These are phyloP conservation scores for Zygothrica quintamaculata DNA, from an alignment of 2,888 invertebrate species.

Conservation along the genomic window DNA sequence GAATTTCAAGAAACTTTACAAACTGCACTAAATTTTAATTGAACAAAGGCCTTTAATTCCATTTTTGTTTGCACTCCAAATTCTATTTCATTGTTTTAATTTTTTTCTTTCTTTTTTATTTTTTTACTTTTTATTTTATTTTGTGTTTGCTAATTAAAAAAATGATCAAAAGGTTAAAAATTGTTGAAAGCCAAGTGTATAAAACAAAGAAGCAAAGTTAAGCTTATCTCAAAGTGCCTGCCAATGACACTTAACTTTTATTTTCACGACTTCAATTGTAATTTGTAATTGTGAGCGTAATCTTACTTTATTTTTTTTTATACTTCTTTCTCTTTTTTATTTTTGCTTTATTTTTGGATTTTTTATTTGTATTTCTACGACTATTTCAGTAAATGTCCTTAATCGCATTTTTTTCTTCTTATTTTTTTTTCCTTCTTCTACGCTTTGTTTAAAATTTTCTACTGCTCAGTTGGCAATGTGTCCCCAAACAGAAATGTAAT, in stretches of 20 bases:
- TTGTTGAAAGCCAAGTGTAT: conserved; percentile 12
- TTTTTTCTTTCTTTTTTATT: background rate
- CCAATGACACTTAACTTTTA: conserved; percentile 73
- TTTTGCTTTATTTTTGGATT: conserved; percentile 6
- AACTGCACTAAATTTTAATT: conserved; percentile 34
- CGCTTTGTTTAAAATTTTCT: conserved; percentile 18
- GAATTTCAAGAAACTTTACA: conserved; percentile 2
- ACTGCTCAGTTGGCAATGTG: conserved; percentile 41
- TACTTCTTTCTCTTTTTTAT: conserved; percentile 37
- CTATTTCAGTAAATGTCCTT: conserved; percentile 27
- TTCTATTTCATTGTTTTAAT: conserved; percentile 4
- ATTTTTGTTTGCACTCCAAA: conserved; percentile 10
- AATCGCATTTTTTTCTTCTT: conserved; percentile 34
- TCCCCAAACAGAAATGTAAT: conserved; percentile 52
- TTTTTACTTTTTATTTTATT: background rate
- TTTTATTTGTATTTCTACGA: conserved; percentile 17
- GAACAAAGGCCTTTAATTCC: conserved; percentile 29
- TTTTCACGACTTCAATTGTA: conserved; percentile 72
- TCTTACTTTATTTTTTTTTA: conserved; percentile 26
- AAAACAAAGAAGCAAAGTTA: conserved; percentile 43
- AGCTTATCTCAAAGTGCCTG: conserved; percentile 69
- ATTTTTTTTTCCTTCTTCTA: too few species aligned
- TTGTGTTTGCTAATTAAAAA: conserved; percentile 44
- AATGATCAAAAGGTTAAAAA: conserved; percentile 34
- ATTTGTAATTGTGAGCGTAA: conserved; percentile 56